These are phyloP conservation scores for Mastigias papua DNA, from an alignment of 30 jellyfish, hydroid and myxozoan genomes.

Conservation along the genomic window DNA sequence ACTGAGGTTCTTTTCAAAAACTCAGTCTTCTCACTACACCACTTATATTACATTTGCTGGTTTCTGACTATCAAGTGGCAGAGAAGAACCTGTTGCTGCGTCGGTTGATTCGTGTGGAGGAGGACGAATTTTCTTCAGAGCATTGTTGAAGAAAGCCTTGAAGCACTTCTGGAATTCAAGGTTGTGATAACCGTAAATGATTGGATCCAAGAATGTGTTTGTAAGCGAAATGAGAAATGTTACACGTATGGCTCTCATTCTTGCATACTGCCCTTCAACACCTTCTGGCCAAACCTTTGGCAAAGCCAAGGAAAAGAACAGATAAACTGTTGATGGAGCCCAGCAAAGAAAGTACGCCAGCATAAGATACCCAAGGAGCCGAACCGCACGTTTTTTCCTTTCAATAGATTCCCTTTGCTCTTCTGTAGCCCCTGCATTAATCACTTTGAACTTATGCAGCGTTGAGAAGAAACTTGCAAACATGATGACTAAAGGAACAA, in stretches of 20 bases:
- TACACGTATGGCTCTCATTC: conserved; percentile 28
- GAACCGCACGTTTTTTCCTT: conserved; percentile 30
- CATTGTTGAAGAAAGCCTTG: background rate
- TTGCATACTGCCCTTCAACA: conserved; percentile 42
- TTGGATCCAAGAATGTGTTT: conserved; percentile 44
- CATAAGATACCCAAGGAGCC: conserved; percentile 44
- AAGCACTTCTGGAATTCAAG: conserved; percentile 39
- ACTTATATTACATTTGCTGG: background rate
- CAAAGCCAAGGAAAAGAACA: background rate
- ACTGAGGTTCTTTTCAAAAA: too few relatives aligned
- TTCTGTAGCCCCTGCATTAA: background rate
- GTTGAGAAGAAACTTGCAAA: conserved; percentile 44
- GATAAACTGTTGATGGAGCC: conserved; percentile 39
- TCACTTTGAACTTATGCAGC: background rate
- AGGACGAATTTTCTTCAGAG: background rate
- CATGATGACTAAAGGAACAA: conserved; percentile 40
- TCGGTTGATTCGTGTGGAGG: background rate
- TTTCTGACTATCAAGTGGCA: background rate
- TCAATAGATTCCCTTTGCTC: conserved; percentile 23
- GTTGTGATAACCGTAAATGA: conserved; percentile 38
- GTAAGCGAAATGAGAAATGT: conserved; percentile 8
- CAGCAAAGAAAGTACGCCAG: conserved; percentile 33
- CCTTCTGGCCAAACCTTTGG: conserved; percentile 48
- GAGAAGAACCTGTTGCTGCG: background rate
- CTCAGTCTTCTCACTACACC: too few relatives aligned